Base-by-base conservation (phyloP, 2,113 vertebrate genomes). In the Lamprotornis superbus region DNA sequence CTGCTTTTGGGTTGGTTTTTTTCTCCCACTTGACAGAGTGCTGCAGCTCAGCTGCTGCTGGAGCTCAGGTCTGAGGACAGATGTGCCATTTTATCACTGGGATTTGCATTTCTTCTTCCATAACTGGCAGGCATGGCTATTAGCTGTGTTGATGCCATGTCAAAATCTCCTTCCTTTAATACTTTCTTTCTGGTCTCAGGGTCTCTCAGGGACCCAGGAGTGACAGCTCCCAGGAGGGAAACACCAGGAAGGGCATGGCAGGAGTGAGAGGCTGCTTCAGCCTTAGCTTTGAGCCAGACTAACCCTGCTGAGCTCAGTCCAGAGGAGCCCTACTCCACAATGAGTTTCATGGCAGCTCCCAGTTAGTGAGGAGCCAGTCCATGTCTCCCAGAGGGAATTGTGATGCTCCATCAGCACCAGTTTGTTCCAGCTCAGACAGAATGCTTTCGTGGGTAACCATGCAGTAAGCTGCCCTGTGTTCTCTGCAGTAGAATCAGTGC, bases 321-420 rank as follows among this genome's bases (percentile, higher is more conserved):
- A 12, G 44, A 20, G 12, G 11, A 71, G 20, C 20, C 33, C 8
- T 4, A 0, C 40, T 27, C 65, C 4, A 3, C 15, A 6, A 2
- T 2, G 23, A 7, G 50, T 15, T 33, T 7, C 15, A 2, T 4
- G 42, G 61, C 67, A 15, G 19, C 7, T 88, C 28, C 53, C 25
- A 5, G 57, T 12, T 1, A 11, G 52, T 10, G 35, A 71, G 52
- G 47, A 91, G 65, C 39, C 11, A 5, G 60, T 15, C 61, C 2
- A 0, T 9, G 67, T 22, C 30, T 50, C 28, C 39, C 52, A 0
- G 6, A 59, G 71, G 40, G 56, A 61, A 1, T 9, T 0, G 21
- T 17, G 53, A 15, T 6, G 17, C 39, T 64, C 50, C 0, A 0
- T 7, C 85, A 44, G 25, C 10, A 1, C 0, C 0, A 22, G 17